Conservation (phyloP, 2,797 vertebrate species). For the Dendrocincla fuliginosa region DNA sequence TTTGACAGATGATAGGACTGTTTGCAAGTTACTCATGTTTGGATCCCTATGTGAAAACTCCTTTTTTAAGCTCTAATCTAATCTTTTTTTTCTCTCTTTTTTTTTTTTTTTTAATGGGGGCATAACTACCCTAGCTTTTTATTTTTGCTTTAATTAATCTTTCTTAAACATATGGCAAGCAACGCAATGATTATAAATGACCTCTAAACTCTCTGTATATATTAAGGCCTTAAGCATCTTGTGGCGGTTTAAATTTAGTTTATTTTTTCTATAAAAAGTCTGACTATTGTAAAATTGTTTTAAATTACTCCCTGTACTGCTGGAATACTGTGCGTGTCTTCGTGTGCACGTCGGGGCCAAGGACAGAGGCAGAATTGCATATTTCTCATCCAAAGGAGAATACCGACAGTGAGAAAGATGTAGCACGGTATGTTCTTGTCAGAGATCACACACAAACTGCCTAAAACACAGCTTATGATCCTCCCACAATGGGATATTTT, state of each 20-base stretch:
- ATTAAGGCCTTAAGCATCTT: background rate
- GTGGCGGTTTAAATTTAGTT: background rate
- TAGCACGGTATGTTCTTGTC: conserved; percentile 28
- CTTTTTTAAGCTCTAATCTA: background rate
- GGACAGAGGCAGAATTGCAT: background rate
- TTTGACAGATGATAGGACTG: conserved; percentile 13
- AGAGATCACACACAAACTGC: conserved; percentile 42
- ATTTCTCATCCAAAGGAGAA: background rate
- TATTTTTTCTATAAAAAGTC: background rate
- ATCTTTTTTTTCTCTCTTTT: background rate
- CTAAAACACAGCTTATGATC: conserved; percentile 41
- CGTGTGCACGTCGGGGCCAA: background rate
- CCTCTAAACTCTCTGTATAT: background rate
- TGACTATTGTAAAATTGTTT: background rate
- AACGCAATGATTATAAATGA: background rate
- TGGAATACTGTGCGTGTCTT: background rate
- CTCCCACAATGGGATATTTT: conserved; percentile 67
- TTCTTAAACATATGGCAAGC: background rate
- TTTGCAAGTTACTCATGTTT: conserved; percentile 18
- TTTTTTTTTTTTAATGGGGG: background rate
- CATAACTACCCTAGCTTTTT: background rate
- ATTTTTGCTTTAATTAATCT: background rate
- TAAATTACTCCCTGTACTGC: background rate
- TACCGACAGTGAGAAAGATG: background rate
- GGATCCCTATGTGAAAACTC: background rate